A percentile compares a stretch with the other conserved stretches of the same genome.
These are phyloP conservation scores for Typhlichthys subterraneus DNA, from an alignment of 2,797 vertebrate genomes.

Conservation along the genomic window DNA sequence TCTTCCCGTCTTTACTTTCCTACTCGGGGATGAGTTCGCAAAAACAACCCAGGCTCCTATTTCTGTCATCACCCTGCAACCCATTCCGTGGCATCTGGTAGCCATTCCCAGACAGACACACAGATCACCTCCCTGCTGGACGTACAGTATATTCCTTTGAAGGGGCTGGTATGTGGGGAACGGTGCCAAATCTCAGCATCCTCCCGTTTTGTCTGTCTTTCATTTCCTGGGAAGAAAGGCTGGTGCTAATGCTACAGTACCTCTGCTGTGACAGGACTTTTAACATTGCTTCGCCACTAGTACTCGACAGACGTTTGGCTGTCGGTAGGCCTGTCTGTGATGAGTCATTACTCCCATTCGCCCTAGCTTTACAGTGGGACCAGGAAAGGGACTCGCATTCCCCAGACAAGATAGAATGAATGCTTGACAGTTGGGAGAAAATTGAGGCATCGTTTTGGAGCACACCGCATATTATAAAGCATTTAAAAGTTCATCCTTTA, in stretches of 20 bases:
- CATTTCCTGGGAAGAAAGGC: slow-evolving; percentile 17
- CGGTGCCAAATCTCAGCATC: slow-evolving; percentile 47
- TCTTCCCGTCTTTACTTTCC: slow-evolving; percentile 55
- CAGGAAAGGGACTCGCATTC: slow-evolving; percentile 67
- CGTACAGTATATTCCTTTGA: slow-evolving; percentile 65
- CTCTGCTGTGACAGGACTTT: slow-evolving; percentile 3
- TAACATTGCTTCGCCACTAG: slow-evolving; percentile 7
- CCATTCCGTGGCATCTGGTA: slow-evolving; percentile 74
- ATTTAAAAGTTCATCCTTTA: slow-evolving; percentile 53
- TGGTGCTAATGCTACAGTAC: slow-evolving; percentile 7
- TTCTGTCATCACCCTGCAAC: slow-evolving; percentile 43
- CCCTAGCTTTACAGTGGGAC: slow-evolving; percentile 16
- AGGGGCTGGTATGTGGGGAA: slow-evolving; percentile 53
- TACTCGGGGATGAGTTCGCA: slow-evolving; percentile 65
- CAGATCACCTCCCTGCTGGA: slow-evolving; percentile 67
- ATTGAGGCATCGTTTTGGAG: slow-evolving; percentile 53
- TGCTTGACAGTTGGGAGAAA: slow-evolving; percentile 47
- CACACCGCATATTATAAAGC: slow-evolving; percentile 51
- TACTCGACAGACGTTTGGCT: slow-evolving; percentile 23
- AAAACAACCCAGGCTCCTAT: slow-evolving; percentile 58
- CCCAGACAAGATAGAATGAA: slow-evolving; percentile 47
- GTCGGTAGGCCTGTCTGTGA: slow-evolving; percentile 35
- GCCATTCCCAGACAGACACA: slow-evolving; percentile 66
- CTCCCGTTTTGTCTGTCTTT: slow-evolving; percentile 35
- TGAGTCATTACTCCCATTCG: slow-evolving; percentile 71